These are phyloP conservation scores for Apaloderma vittatum DNA, from an alignment of 2,113 vertebrate species.

Conservation along the genomic window DNA sequence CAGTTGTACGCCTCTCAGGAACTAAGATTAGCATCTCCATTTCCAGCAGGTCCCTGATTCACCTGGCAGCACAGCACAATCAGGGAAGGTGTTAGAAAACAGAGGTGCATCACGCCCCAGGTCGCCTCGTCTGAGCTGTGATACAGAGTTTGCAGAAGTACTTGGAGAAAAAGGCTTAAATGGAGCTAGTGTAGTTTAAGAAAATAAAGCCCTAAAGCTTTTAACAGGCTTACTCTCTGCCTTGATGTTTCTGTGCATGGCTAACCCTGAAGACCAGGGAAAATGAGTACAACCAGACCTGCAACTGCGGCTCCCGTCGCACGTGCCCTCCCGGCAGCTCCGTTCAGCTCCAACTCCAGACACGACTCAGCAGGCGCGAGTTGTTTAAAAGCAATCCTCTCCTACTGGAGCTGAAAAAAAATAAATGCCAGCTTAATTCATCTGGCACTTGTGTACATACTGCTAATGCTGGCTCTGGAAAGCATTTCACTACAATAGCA, in stretches of 20 bases:
- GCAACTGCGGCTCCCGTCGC: neutral
- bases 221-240: conserved; percentile 5
- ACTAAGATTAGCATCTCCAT: neutral
- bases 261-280: neutral
- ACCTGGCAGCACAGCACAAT: neutral
- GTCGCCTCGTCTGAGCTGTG: neutral
- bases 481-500: conserved; percentile 28
- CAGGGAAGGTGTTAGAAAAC: conserved; percentile 4
- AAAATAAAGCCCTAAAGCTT: neutral
- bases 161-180: neutral
- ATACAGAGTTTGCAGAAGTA: neutral
- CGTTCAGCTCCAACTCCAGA: conserved; percentile 9
- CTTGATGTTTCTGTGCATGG: neutral
- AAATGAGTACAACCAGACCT: conserved; percentile 36
- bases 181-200: neutral
- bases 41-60: neutral
- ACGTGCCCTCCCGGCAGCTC: neutral
- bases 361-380: neutral
- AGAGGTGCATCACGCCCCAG: neutral
- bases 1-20: neutral
- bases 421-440: conserved; percentile 48
- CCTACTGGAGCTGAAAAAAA: conserved; percentile 32
- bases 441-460: conserved; percentile 34
- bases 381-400: conserved; percentile 29
- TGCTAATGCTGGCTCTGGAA: conserved; percentile 44